Evolutionary conservation across 2,113 vertebrate species (phyloP), one percentile per base, ranked within the genome.

Genomic region (Aleadryas rufinucha): DNA sequence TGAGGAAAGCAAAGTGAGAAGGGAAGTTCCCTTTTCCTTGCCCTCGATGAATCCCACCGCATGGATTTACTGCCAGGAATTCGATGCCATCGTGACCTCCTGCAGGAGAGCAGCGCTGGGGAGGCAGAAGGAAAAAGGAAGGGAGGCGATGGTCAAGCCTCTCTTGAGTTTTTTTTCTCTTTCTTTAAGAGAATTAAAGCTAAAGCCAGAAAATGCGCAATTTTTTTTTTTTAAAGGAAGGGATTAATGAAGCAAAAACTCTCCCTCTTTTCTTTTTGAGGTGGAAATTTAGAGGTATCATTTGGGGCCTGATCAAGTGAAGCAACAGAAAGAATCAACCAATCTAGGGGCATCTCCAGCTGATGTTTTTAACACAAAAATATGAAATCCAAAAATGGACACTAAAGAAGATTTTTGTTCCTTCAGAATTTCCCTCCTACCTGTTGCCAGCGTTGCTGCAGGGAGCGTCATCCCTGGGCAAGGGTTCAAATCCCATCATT

Each of bases 381-480:
- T 2, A 2, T 7, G 35, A 52, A 53, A 65, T 53, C 13, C 33
- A 56, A 37, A 35, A 66, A 83, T 2, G 13, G n/a, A 24, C 23
- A 37, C 30, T 16, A 19, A 16, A 44, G 54, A 79, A 59, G 23
- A n/a, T 47, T 33, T 66, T 28, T 35, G 0, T 49, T 66, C 31
- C 28, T 52, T 49, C 44, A 22, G 31, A 33, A 49, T 5, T 59
- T 33, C 35, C 75, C 53, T 37, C 79, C 49, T 35, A 28, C 50
- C 26, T 3, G 5, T 26, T 11, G 11, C 4, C 42, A 63, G 47
- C 0, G 0, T 10, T 33, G 50, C 61, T 65, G n/a, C 33, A 19
- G 64, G 39, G 7, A 68, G 10, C 5, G 6, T 3, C 22, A 22
- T 2, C 26, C 45, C 41, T 33, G 0, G 1, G 15, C 16, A 31